Evolutionary conservation across 53 echinoderm and acorn worm species (phyloP).

Genomic region (Paracentrotus lividus): DNA sequence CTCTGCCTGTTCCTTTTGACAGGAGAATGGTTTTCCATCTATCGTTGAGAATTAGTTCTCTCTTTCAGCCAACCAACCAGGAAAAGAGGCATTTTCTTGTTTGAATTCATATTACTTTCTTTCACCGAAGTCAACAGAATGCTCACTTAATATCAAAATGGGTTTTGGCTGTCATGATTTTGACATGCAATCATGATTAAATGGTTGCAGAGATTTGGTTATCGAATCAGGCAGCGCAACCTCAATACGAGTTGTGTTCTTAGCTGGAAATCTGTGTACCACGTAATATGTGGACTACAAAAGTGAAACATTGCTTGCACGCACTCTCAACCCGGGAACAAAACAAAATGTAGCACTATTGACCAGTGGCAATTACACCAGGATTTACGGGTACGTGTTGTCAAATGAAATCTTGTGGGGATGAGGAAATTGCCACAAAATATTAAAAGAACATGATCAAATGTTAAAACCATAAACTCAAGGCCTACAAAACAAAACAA

Average conservation of each 20-base stretch:
- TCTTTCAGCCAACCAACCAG: not conserved
- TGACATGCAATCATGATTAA: conserved; percentile 55
- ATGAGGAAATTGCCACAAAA: not conserved
- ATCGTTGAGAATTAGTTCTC: not conserved
- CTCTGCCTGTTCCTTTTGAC: conserved; percentile 42
- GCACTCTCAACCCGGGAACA: not conserved
- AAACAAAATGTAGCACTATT: conserved; percentile 31
- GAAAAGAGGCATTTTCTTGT: conserved; percentile 40
- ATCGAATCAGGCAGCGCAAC: conserved; percentile 21
- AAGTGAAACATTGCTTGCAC: not conserved
- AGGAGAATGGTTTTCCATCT: conserved; percentile 16
- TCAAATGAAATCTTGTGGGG: not conserved
- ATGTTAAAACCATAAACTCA: too few species aligned
- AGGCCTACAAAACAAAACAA: too few species aligned
- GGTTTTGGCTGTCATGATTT: conserved; percentile 57
- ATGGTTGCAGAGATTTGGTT: conserved; percentile 56
- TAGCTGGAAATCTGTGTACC: conserved; percentile 31
- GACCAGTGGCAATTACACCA: not conserved
- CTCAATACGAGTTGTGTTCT: conserved; percentile 21
- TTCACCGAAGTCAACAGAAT: conserved; percentile 26
- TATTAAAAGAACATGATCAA: not conserved
- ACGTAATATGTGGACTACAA: not conserved
- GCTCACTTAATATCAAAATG: conserved; percentile 54
- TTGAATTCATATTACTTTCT: conserved; percentile 42
- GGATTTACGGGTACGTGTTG: not conserved